Conservation (phyloP, 2,888 invertebrate species). For the Drosophila neonasuta region DNA sequence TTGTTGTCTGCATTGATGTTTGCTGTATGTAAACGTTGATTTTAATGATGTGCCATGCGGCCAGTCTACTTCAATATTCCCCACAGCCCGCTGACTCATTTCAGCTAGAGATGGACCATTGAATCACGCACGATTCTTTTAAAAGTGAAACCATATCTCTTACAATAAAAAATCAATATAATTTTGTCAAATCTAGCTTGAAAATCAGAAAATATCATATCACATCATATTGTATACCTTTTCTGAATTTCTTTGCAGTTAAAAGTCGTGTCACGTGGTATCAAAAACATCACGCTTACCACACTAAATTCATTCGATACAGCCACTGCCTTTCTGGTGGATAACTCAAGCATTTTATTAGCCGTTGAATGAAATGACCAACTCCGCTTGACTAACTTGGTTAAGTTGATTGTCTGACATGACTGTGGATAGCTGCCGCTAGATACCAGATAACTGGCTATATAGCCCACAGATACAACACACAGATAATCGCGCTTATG, state of each 20-base stretch:
- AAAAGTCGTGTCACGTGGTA: not conserved
- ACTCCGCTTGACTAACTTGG: slow-evolving; percentile 74
- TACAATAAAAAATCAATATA: no score
- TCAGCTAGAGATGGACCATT: slow-evolving; percentile 4
- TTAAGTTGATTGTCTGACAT: slow-evolving; percentile 77
- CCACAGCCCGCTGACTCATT: not conserved
- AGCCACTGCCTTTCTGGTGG: slow-evolving; percentile 46
- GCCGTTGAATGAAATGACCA: slow-evolving; percentile 76
- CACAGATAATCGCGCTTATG: slow-evolving; percentile 24
- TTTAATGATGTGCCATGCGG: slow-evolving; percentile 73
- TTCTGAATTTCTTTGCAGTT: no score
- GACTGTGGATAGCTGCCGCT: slow-evolving; percentile 64
- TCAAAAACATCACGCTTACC: slow-evolving; percentile 2
- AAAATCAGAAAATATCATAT: no score
- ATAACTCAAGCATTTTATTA: slow-evolving; percentile 78
- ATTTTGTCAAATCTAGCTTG: no score
- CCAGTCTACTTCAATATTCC: slow-evolving; percentile 18
- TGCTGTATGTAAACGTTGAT: slow-evolving; percentile 72
- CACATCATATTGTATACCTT: no score
- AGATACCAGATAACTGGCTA: slow-evolving; percentile 40
- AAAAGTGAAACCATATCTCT: not conserved
- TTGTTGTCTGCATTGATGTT: slow-evolving; percentile 75
- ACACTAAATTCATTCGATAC: slow-evolving; percentile 8
- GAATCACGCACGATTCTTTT: not conserved
- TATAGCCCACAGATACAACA: slow-evolving; percentile 24